These are phyloP conservation scores for Eupithecia inturbata DNA, from an alignment of 2,888 invertebrate genomes.

Conservation along the genomic window DNA sequence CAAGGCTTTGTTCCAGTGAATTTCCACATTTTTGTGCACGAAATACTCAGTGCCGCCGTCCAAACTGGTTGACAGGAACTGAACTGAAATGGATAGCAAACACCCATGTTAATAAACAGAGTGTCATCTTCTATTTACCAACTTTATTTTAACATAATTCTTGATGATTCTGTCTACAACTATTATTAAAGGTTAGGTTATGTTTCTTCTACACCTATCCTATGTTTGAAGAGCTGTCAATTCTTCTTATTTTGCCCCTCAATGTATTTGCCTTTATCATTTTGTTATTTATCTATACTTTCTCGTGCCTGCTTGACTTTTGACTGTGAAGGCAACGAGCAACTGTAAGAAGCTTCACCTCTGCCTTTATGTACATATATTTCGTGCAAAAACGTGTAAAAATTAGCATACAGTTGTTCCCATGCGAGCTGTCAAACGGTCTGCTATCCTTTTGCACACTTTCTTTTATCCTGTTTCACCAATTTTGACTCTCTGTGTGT, in stretches of 20 bases:
- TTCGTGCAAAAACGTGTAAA: constrained; percentile 54
- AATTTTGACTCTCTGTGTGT: constrained; percentile 38
- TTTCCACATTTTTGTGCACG: constrained; percentile 39
- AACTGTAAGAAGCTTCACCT: constrained; percentile 12
- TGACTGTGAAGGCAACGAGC: neutral
- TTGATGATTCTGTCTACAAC: neutral
- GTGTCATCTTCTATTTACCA: neutral
- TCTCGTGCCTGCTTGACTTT: neutral
- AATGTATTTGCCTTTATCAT: neutral
- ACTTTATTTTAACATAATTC: neutral
- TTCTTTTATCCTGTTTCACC: constrained; percentile 51
- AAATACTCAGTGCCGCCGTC: constrained; percentile 31
- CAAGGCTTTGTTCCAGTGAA: constrained; percentile 34
- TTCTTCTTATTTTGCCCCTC: too few relatives aligned
- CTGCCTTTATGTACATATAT: constrained; percentile 15
- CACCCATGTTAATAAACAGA: constrained; percentile 13
- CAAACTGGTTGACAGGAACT: constrained; percentile 58
- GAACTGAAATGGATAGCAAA: constrained; percentile 54
- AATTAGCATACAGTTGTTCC: constrained; percentile 72
- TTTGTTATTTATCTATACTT: neutral
- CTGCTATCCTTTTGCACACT: constrained; percentile 48
- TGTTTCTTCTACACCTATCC: neutral
- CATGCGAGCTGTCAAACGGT: constrained; percentile 66
- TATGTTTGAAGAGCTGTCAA: neutral
- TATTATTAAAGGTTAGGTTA: neutral